Base-by-base conservation (phyloP, 2,797 vertebrate genomes). In the Sebastes steindachneri region DNA sequence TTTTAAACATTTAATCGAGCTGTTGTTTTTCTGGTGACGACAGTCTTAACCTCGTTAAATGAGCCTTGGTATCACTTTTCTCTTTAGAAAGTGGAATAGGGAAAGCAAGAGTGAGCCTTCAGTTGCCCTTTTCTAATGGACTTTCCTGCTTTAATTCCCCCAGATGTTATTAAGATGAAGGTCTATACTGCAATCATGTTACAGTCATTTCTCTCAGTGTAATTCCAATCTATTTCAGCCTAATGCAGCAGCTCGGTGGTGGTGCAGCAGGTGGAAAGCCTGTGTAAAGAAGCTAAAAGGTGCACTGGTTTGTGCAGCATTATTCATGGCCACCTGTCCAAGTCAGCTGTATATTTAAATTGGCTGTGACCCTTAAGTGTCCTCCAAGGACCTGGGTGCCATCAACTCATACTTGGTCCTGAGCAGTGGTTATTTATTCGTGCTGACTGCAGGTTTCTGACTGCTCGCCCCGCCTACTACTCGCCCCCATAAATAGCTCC, bases 271-370 rank as follows among this genome's bases (percentile, higher is more conserved):
- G 57, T 77, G 68, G 63, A 23, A 66, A 78, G 81, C 70, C 72
- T 75, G 58, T 54, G 64, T 31, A 53, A 60, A 73, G 33, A 45
- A 62, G 29, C 48, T 55, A 17, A 53, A 17, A 63, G 68, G 70
- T 15, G 35, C 74, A 9, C 21, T 10, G 31, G 7, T 79, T 67
- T 33, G 15, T 21, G 48, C 51, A 70, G 86, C 69, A 70, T 89
- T 90, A 89, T 93, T 89, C 87, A 88, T 60, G 67, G 78, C 73
- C 90, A 92, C 75, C 90, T 92, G 86, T 84, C 81, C 67, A 65
- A 63, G 79, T 86, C 60, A 73, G 79, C 80, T 73, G 73, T 73
- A 70, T 48, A 63, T 78, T 90, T 84, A 87, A 87, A 91, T 86
- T 85, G 84, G 77, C 73, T 68, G 51, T 6, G 55, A 82, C 79